Percentiles rank a stretch among this genome's conserved stretches.
Conservation (phyloP, 2,797 vertebrate genomes). For the Hoplostethus atlanticus region DNA sequence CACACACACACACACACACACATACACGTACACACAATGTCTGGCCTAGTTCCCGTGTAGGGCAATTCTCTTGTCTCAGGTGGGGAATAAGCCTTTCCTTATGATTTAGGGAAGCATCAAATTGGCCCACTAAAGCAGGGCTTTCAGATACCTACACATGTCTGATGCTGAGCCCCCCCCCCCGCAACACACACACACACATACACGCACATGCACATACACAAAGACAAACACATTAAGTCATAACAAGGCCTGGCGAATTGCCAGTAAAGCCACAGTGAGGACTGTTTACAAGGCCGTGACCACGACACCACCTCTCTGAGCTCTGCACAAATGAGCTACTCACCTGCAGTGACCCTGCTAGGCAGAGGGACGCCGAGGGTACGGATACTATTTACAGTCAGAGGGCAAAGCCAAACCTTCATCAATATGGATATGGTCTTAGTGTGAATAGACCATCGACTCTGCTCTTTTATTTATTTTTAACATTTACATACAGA, state of each 20-base stretch:
- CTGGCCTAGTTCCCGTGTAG: constrained; percentile 56
- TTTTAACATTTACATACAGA: neutral
- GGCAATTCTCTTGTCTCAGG: constrained; percentile 45
- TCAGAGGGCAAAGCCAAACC: constrained; percentile 20
- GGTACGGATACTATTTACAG: constrained; percentile 5
- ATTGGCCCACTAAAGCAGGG: constrained; percentile 29
- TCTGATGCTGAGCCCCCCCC: constrained; percentile 22
- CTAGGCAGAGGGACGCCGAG: neutral
- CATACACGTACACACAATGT: constrained; percentile 20
- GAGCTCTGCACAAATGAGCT: constrained; percentile 32
- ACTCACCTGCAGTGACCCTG: constrained; percentile 34
- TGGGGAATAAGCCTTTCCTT: constrained; percentile 50
- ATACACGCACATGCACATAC: neutral
- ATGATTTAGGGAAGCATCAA: constrained; percentile 46
- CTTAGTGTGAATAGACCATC: neutral
- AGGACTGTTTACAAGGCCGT: constrained; percentile 42
- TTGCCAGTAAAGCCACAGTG: constrained; percentile 40
- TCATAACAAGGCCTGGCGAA: constrained; percentile 11
- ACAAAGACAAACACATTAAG: neutral
- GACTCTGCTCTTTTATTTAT: constrained; percentile 6
- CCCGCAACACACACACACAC: constrained; percentile 16
- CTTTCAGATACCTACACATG: constrained; percentile 16
- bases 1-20: constrained; percentile 11
- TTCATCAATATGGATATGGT: constrained; percentile 1
- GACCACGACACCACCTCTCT: constrained; percentile 28